Evolutionary conservation across 2,113 vertebrate genomes (phyloP), one percentile per base, ranked within the genome.

Genomic region (Sphaerodactylus townsendi): DNA sequence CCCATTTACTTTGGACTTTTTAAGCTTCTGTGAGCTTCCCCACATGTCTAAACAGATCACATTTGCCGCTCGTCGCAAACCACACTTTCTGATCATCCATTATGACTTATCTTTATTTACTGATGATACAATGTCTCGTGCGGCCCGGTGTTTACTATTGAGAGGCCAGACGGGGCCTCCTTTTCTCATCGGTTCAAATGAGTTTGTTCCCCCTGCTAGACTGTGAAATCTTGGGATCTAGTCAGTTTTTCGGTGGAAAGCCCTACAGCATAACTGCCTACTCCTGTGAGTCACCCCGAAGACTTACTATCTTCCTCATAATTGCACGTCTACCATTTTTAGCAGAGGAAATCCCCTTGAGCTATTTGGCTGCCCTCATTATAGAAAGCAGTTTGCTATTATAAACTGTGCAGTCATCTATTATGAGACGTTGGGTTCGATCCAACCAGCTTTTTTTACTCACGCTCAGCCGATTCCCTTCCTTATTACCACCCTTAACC

Each of bases 101-200:
- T 78, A 50, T 86, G 91, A 89, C 70, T 88, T 84, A 89, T 85
- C 15, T 75, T 56, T 83, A 37, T 11, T 10, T 64, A 84, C 77
- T 72, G 70, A 81, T 84, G 30, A 82, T 33, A 23, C 19, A 46
- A 17, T 15, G 5, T 48, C 23, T 64, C 17, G 44, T 19, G 19
- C 37, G 19, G 13, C 53, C 59, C 8, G 14, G 53, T 13, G n/a
- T 73, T 82, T 44, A 28, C 41, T 72, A 33, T 73, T 23, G 39
- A 53, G 13, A 46, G 21, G 59, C 14, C 17, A 5, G 3, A 65
- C 25, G 23, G 3, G 28, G 46, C 62, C 46, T 56, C 48, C 30
- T 25, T 64, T 53, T 39, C 70, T 30, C 28, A 9, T n/a, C 11
- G 15, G 21, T 28, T 23, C 23, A 25, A 82, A 70, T 91, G 77